phyloP scores from a whole-genome alignment of 2,797 vertebrate genomes.

The Glossophaga mutica region DNA sequence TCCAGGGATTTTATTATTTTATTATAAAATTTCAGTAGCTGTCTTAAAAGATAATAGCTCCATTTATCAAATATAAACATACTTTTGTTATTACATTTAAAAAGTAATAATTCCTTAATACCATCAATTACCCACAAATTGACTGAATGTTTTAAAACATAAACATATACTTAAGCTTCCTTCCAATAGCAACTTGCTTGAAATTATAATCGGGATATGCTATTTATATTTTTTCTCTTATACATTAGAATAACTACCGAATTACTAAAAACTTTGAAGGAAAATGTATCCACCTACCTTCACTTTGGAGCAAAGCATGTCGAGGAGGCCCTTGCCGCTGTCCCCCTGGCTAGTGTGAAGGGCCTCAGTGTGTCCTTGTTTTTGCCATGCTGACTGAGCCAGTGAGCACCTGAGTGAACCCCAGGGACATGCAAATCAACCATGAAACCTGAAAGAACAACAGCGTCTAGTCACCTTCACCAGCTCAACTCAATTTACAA shows the following conservation, averaged over 20 bases:
- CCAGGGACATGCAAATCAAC: constrained; percentile 29
- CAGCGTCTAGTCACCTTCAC: constrained; percentile 55
- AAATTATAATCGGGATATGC: not conserved
- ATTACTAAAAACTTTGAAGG: constrained; percentile 12
- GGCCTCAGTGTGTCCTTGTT: constrained; percentile 23
- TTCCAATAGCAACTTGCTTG: not conserved
- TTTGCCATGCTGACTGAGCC: constrained; percentile 23
- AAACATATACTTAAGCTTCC: not conserved
- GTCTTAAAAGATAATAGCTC: constrained; percentile 1
- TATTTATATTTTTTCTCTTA: not conserved
- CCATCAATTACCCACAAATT: not conserved
- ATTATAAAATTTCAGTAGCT: not conserved
- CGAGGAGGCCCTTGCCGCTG: not conserved
- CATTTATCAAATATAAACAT: not conserved
- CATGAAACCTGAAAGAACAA: constrained; percentile 57
- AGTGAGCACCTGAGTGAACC: constrained; percentile 47
- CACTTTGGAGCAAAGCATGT: not conserved
- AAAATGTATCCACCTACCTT: not conserved
- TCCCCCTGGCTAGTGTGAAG: not conserved
- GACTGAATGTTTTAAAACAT: not conserved
- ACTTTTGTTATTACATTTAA: not conserved
- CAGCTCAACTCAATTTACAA: constrained; percentile 59
- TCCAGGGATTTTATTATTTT: not conserved
- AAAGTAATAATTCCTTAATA: constrained; percentile 17
- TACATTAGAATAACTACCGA: not conserved